Conservation (phyloP, 2,113 vertebrate species). For the Chaetops frenatus region DNA sequence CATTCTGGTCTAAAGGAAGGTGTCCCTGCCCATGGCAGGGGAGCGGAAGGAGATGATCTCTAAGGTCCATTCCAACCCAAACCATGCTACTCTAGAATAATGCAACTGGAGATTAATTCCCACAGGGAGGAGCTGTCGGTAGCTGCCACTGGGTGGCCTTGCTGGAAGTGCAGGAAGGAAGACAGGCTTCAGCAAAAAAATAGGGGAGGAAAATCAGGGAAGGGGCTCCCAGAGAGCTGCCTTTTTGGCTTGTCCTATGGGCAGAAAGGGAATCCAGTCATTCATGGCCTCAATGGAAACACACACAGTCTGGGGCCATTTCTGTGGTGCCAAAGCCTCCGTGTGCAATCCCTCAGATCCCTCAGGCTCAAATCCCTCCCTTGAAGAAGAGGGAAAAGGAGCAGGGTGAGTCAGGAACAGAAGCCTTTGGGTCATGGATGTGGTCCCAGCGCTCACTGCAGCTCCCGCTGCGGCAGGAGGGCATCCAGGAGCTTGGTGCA, state of each 20-base stretch:
- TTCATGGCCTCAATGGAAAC: background rate
- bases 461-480: accelerated
- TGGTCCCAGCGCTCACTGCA: accelerated
- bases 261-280: background rate
- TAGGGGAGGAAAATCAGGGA: background rate
- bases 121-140: background rate
- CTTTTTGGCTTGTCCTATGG: background rate
- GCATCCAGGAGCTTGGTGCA: background rate
- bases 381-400: background rate
- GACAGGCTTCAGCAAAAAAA: background rate
- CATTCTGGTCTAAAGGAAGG: background rate
- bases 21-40: background rate
- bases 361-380: background rate
- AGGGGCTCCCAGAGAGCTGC: background rate
- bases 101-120: background rate
- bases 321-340: background rate
- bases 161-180: background rate
- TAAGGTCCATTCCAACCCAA: background rate
- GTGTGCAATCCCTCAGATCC: accelerated
- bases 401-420: background rate
- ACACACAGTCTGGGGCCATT: accelerated
- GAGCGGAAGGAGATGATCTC: background rate
- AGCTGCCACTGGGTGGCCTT: background rate
- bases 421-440: background rate
- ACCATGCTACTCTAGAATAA: background rate